Evolutionary conservation across 2,113 vertebrate genomes (phyloP), one percentile per base, ranked within the genome.

Genomic region (Sula dactylatra): DNA sequence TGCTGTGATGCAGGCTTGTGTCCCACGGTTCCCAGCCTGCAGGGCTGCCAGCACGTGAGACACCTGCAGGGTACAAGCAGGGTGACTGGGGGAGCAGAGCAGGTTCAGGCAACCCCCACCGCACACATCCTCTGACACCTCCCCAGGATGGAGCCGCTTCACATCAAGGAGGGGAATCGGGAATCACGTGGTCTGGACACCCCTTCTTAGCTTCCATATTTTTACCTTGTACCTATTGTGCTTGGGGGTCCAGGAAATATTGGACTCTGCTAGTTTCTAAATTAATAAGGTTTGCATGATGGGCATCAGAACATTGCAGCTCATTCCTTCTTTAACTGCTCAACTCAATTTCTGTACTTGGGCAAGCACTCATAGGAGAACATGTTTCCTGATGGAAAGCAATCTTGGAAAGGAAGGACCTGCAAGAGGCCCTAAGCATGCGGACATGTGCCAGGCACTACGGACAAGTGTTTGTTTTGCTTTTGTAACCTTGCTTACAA

Each of bases 41-140:
- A 99, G 98, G 1, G 99, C 98, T 7, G 99, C 99, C 91, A 99
- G 86, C 67, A 99, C 99, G 1, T 58, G 58, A n/a, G 99, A 99
- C 34, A 99, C 99, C 99, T 99, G 94, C 25, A 49, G 54, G 27
- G 18, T 59, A 21, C 5, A 11, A 26, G 29, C 32, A 32, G 58
- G 29, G 54, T 36, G 36, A 65, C 8, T 26, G 31, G 31, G 34
- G 34, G 14, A 36, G 61, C 49, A 11, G 14, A 36, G 56, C 58
- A 56, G 66, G 38, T 64, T 42, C 27, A 40, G 34, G n/a, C 27
- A 40, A 24, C 25, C 32, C 52, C 71, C 21, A 45, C 61, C 14
- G 11, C 61, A n/a, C 5, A 58, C 40, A 8, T 40, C 21, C n/a
- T 42, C 50, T 4, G 6, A 42, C 36, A 55, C 52, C 24, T 45